Evolutionary conservation across 2,113 vertebrate species (phyloP).

Genomic region (Scopus umbretta): DNA sequence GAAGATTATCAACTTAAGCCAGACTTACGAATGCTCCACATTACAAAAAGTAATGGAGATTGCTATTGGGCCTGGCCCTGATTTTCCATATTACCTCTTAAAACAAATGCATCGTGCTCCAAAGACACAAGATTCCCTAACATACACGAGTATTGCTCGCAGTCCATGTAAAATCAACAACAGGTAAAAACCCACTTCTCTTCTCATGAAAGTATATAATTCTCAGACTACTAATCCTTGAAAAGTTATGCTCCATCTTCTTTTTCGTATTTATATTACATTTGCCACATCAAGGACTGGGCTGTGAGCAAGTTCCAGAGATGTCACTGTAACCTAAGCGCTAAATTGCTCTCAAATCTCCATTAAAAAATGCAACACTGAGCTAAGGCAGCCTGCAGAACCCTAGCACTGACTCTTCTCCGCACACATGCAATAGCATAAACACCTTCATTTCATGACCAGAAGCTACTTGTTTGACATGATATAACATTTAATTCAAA

Average conservation of each 20-base stretch:
- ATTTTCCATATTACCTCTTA: neutral
- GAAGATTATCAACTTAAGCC: neutral
- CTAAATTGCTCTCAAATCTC: neutral
- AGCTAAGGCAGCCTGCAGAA: neutral
- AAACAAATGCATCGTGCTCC: neutral
- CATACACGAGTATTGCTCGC: neutral
- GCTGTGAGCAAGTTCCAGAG: neutral
- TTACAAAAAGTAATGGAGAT: neutral
- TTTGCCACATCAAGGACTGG: neutral
- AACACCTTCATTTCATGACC: neutral
- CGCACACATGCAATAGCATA: neutral
- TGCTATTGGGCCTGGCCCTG: neutral
- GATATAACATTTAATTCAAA: conserved; percentile 9
- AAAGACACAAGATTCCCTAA: neutral
- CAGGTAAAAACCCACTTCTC: neutral
- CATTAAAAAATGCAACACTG: neutral
- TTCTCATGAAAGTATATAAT: neutral
- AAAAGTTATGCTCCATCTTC: neutral
- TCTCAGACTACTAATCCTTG: neutral
- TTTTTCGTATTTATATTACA: neutral
- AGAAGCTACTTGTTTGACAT: neutral
- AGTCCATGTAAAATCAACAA: neutral
- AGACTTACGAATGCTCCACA: neutral
- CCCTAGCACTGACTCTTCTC: neutral
- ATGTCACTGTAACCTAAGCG: neutral